phyloP scores from a whole-genome alignment of 2,113 vertebrate genomes.

The Pterocles gutturalis region DNA sequence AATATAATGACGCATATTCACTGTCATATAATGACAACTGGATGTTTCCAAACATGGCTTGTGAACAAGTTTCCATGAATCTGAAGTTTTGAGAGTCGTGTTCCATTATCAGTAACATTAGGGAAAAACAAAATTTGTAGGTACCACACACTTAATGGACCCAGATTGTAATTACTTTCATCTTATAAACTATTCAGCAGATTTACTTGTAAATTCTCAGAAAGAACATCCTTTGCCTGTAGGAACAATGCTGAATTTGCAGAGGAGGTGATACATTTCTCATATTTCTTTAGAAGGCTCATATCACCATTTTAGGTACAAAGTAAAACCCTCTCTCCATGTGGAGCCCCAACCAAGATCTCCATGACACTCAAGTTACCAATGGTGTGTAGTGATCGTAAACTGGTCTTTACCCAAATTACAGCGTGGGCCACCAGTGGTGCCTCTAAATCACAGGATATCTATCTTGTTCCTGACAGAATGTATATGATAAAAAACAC shows the following conservation, averaged over 20 bases:
- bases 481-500: not conserved
- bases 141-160: not conserved
- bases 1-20: too few species aligned
- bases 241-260: not conserved
- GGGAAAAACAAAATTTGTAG: not conserved
- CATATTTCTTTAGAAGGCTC: not conserved
- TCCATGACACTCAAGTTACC: not conserved
- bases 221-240: not conserved
- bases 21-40: not conserved
- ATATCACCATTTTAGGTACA: not conserved
- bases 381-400: accelerated
- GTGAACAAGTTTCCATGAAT: not conserved
- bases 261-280: not conserved
- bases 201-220: not conserved
- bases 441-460: not conserved
- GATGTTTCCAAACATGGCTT: not conserved
- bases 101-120: not conserved
- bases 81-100: not conserved
- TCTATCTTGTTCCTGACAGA: not conserved
- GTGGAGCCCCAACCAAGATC: not conserved
- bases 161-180: not conserved
- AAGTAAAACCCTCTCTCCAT: not conserved
- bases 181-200: not conserved
- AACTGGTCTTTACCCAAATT: not conserved
- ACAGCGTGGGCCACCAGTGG: not conserved